These are phyloP conservation scores for Hippocampus comes DNA, from an alignment of 2,113 vertebrate genomes.

Conservation along the genomic window DNA sequence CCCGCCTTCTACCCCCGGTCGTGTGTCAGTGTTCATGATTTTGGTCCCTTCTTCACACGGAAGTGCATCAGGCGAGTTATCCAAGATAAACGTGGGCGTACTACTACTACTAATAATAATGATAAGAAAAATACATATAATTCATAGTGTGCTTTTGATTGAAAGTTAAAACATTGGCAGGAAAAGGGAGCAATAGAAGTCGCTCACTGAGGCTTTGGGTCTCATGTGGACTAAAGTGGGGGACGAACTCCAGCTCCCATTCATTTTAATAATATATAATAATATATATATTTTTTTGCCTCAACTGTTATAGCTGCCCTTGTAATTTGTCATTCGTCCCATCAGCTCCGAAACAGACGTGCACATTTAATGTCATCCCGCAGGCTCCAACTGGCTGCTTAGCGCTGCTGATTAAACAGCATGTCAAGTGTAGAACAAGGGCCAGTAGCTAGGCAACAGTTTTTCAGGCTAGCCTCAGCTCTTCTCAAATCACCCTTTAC, in stretches of 20 bases:
- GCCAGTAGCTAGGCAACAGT: background rate
- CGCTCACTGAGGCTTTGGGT: background rate
- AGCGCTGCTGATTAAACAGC: background rate
- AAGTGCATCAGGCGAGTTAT: no score
- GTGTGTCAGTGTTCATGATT: no score
- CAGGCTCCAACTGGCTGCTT: background rate
- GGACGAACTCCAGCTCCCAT: background rate
- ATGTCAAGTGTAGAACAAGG: background rate
- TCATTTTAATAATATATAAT: background rate
- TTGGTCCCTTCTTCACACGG: no score
- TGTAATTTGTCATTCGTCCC: background rate
- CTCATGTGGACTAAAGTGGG: background rate
- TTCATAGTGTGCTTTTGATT: no score
- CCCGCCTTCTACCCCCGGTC: no score
- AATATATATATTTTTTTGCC: background rate
- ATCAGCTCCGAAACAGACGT: background rate
- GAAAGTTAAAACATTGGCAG: no score
- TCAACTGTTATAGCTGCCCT: background rate
- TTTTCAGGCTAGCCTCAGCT: background rate
- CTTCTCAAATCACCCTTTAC: background rate
- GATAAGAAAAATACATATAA: background rate
- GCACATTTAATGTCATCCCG: background rate
- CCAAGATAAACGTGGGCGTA: no score
- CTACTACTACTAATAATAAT: no score
- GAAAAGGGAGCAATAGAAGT: background rate